Percentiles rank a stretch among this genome's conserved stretches.
phyloP scores from a whole-genome alignment of 1,140 invertebrate genomes.

The Acromyrmex echinatior region DNA sequence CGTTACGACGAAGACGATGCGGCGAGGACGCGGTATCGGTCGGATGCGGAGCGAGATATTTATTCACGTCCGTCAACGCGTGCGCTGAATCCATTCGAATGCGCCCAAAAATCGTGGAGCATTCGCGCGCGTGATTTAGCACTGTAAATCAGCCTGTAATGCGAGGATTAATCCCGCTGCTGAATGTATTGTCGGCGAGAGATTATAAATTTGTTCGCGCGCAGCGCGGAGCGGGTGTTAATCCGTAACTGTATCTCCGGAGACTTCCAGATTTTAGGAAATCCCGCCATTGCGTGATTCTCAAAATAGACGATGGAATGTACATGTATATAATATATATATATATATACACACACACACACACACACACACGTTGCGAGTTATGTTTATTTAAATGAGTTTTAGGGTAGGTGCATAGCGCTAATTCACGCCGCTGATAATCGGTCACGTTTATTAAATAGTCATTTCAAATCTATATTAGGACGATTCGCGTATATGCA shows the following conservation, averaged over 20 bases:
- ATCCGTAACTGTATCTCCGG: constrained; percentile 53
- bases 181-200: constrained; percentile 52
- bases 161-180: constrained; percentile 46
- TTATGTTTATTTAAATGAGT: constrained; percentile 49
- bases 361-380: background rate
- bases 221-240: constrained; percentile 26
- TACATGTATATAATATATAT: too few relatives aligned
- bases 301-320: constrained; percentile 5
- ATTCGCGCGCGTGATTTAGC: constrained; percentile 45
- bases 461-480: constrained; percentile 2
- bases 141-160: constrained; percentile 57
- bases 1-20: background rate
- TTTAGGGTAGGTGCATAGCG: background rate
- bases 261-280: constrained; percentile 56
- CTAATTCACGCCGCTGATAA: constrained; percentile 6
- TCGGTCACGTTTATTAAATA: constrained; percentile 43
- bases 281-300: constrained; percentile 52
- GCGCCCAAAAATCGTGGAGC: background rate
- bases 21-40: too few relatives aligned
- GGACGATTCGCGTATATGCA: background rate
- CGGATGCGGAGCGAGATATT: constrained; percentile 23
- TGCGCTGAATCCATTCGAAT: background rate
- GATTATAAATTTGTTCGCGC: constrained; percentile 60
- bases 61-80: background rate
- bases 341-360: too few relatives aligned